phyloP scores from a whole-genome alignment of 2,113 vertebrate genomes.

The Pterocles orientalis region DNA sequence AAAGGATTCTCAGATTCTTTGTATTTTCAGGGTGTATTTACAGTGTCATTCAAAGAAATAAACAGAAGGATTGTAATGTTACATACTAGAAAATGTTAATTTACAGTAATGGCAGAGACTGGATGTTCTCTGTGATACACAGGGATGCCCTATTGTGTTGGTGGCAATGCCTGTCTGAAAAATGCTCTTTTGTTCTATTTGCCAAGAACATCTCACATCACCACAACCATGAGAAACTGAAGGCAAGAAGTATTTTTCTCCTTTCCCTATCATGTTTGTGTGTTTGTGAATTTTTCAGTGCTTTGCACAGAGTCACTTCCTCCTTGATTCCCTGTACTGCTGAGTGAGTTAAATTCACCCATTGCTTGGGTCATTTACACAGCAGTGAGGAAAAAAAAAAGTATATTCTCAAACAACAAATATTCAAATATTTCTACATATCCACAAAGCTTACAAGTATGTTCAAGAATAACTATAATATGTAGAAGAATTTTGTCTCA shows the following conservation, averaged over 20 bases:
- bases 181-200: neutral
- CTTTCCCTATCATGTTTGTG: neutral
- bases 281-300: neutral
- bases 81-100: neutral
- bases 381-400: neutral
- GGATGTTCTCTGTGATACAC: neutral
- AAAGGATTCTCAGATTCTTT: neutral
- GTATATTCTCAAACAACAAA: neutral
- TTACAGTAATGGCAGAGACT: neutral
- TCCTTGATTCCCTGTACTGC: neutral
- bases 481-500: neutral
- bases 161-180: neutral
- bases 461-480: neutral
- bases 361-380: neutral
- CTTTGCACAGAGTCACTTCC: neutral
- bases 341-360: neutral
- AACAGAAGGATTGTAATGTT: neutral
- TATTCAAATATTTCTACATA: neutral
- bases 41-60: neutral
- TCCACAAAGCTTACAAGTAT: neutral
- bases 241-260: neutral
- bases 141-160: neutral
- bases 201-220: neutral
- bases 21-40: neutral
- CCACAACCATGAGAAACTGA: neutral